Evolutionary conservation across 2,888 invertebrate species (phyloP).

Genomic region (Monoplex corrugatus): DNA sequence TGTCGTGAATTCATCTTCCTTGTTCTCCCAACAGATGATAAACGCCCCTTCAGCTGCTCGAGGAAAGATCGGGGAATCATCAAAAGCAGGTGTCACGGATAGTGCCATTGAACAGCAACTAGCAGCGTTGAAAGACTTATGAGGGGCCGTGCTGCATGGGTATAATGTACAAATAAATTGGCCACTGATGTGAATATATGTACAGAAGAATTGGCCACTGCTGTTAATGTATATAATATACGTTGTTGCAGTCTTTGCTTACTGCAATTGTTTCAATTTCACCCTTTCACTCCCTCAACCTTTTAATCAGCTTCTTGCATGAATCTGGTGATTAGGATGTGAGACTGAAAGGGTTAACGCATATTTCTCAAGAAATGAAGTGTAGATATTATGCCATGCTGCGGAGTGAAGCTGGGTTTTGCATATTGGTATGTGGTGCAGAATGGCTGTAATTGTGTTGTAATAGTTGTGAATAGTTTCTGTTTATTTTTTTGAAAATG

Average conservation of each 20-base stretch:
- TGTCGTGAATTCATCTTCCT: too few relatives aligned
- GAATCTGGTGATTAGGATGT: background rate
- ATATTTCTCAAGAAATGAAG: background rate
- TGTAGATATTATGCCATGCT: background rate
- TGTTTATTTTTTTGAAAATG: too few relatives aligned
- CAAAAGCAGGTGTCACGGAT: constrained; percentile 77
- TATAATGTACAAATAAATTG: background rate
- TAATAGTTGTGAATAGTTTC: too few relatives aligned
- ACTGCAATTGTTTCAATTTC: background rate
- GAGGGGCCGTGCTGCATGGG: background rate
- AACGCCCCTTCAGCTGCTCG: constrained; percentile 80
- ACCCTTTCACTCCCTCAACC: background rate
- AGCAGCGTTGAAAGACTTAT: constrained; percentile 78
- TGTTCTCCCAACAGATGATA: constrained; percentile 74
- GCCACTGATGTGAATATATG: background rate
- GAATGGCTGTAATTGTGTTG: too few relatives aligned
- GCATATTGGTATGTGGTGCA: too few relatives aligned
- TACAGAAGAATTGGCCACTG: too few relatives aligned
- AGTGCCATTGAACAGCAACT: constrained; percentile 82
- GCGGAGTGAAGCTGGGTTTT: too few relatives aligned
- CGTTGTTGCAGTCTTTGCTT: background rate
- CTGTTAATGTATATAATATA: background rate
- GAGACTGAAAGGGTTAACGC: background rate
- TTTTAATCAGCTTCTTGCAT: background rate
- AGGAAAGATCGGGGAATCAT: constrained; percentile 79